phyloP scores from a whole-genome alignment of 2,888 invertebrate species.

The Lasioglossum zephyrum region DNA sequence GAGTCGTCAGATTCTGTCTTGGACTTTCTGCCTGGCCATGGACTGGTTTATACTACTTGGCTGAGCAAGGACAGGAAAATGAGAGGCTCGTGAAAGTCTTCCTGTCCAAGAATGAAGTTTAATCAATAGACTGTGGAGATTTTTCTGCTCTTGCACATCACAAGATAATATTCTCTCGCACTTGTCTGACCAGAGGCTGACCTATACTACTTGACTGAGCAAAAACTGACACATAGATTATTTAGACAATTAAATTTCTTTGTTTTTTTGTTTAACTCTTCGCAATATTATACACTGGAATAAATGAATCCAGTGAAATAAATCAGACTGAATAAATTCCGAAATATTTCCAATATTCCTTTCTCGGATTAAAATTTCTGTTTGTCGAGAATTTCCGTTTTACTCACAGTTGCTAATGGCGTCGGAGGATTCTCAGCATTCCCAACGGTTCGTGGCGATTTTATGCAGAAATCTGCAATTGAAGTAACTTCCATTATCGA shows the following conservation, averaged over 20 bases:
- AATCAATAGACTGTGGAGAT: background rate
- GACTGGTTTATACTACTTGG: background rate
- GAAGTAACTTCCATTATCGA: conserved; percentile 1
- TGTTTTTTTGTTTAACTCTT: too few species aligned
- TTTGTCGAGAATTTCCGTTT: background rate
- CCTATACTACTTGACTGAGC: background rate
- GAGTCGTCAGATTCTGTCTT: background rate
- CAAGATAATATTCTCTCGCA: background rate
- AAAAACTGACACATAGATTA: background rate
- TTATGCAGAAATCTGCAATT: background rate
- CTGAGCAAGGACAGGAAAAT: background rate
- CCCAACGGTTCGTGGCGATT: background rate
- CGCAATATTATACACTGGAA: too few species aligned
- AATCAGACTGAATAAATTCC: too few species aligned
- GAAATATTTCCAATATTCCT: background rate
- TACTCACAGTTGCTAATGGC: background rate
- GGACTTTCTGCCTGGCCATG: background rate
- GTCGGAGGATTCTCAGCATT: background rate
- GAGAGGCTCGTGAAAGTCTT: background rate
- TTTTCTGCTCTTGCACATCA: background rate
- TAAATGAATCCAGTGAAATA: too few species aligned
- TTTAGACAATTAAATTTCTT: background rate
- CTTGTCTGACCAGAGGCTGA: background rate
- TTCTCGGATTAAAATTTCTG: background rate
- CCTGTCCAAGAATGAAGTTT: too few species aligned